Base-by-base conservation (phyloP, 2,113 vertebrate species). In the Microcebus jonahi region DNA sequence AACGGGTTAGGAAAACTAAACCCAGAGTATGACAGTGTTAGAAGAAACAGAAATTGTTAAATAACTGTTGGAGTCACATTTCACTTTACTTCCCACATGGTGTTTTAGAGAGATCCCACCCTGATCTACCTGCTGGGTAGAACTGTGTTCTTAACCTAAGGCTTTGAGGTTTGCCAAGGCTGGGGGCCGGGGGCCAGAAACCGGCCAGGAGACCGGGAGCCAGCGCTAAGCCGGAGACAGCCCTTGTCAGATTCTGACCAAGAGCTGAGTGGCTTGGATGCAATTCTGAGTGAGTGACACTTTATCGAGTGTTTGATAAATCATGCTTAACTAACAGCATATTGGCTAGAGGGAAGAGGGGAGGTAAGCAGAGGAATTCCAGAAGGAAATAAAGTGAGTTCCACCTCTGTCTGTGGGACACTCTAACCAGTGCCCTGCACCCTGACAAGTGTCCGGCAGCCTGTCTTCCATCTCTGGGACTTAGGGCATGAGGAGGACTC, bases 101-200 rank as follows among this genome's bases (percentile, higher is more conserved):
- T 83, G 73, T 81, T 92, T 96, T 88, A 95, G 57, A 79, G 61
- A 82, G 90, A 57, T 48, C 55, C 76, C 25, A 11, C 95, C 92
- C 96, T 42, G 15, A 39, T 84, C 86, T 96, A 93, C 95, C 94
- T 97, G 89, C 96, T 95, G 92, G 39, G 91, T 9, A 87, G 95
- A 86, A 48, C 45, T 97, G 86, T 97, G 39, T 97, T 97, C 83
- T 94, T 96, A 94, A 96, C 94, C 93, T 15, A 57, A 80, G 77
- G 75, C 85, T 93, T 1, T 1, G 8, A 45, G 29, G 36, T 76
- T 95, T 93, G 85, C 92, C 95, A 94, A 79, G 55, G 8, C 70
- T 21, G 17, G n/a, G 0, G 17, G 63, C 48, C 0, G 1, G 61
- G 2, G 18, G 80, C 83, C 94, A 88, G 42, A n/a, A 57, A 2